phyloP scores from a whole-genome alignment of 1,140 invertebrate genomes.

The Bombyx mori region ASM3026992v2 NC_085134.1:3292001-3292500 shows the following conservation, averaged over 20 bases:
- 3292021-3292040: too few relatives aligned
- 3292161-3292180: too few relatives aligned
- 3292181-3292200: neutral
- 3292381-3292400: constrained; percentile 70
- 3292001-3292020: too few relatives aligned
- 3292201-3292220: neutral
- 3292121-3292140: too few relatives aligned
- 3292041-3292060: too few relatives aligned
- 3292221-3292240: neutral
- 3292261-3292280: constrained; percentile 73
- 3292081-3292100: too few relatives aligned
- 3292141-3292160: too few relatives aligned
- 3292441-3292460: constrained; percentile 86
- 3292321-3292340: constrained; percentile 82
- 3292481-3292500: constrained; percentile 84
- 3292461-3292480: constrained; percentile 89
- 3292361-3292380: constrained; percentile 83
- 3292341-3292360: constrained; percentile 80
- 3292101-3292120: too few relatives aligned
- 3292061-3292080: too few relatives aligned
- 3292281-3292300: constrained; percentile 63
- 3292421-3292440: constrained; percentile 84
- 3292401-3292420: constrained; percentile 75
- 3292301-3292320: constrained; percentile 76
- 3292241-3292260: constrained; percentile 1